These are phyloP conservation scores for Catocala fraxini DNA, from an alignment of 2,888 invertebrate species.

Conservation along the genomic window DNA sequence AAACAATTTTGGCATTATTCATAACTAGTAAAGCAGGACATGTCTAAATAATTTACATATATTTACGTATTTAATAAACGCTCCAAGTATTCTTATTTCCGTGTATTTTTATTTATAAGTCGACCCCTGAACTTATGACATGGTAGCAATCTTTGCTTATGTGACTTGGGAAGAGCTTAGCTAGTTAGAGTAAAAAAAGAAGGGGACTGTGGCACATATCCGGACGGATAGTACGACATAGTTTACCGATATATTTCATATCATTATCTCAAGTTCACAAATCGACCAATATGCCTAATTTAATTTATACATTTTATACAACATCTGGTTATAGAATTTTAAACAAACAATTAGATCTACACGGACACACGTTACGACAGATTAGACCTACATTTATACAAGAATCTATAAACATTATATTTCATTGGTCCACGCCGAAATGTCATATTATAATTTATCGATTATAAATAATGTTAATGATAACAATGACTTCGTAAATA, in stretches of 20 bases:
- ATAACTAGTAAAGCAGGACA: conserved; percentile 45
- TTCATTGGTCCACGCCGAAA: conserved; percentile 62
- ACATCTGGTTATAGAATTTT: conserved; percentile 34
- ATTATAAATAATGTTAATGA: conserved; percentile 26
- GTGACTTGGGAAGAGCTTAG: not conserved
- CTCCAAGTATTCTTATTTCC: conserved; percentile 28
- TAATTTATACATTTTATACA: conserved; percentile 52
- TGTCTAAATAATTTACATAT: conserved; percentile 45
- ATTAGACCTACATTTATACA: conserved; percentile 40
- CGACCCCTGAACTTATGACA: conserved; percentile 14
- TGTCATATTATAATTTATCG: conserved; percentile 33
- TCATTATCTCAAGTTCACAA: not conserved
- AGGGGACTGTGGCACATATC: too few species aligned
- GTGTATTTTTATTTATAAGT: conserved; percentile 41
- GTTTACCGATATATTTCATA: too few species aligned
- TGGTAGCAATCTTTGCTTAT: not conserved
- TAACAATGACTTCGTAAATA: conserved; percentile 32
- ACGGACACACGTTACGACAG: conserved; percentile 38
- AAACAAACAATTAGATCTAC: conserved; percentile 25
- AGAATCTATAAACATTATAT: conserved; percentile 23
- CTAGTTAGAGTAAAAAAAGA: too few species aligned
- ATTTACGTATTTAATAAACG: conserved; percentile 48
- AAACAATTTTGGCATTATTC: conserved; percentile 50
- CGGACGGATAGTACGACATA: too few species aligned
- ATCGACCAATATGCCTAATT: conserved; percentile 29